Evolutionary conservation across 1,140 invertebrate genomes (phyloP), one percentile per base, ranked within the genome.

Genomic region (Euschistus heros): DNA sequence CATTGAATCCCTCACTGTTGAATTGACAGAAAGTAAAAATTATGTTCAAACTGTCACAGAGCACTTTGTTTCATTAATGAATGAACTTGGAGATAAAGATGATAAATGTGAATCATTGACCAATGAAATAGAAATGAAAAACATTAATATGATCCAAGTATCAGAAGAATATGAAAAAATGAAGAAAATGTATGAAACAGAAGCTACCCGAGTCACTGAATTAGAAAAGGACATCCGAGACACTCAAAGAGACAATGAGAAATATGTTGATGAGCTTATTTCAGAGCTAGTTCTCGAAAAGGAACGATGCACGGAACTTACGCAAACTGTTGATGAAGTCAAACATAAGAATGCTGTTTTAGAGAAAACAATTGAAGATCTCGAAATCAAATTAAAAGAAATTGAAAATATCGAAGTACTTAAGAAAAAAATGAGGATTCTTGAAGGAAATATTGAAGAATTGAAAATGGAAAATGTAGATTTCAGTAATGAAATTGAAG

Each of bases 211-310:
- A 15, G 60, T 27, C 20, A 52, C 64, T 27, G 63, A 67, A 33
- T 20, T 67, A 20, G 66, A 69, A 52, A 67, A 67, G 33, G 66
- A 69, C 24, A n/a, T 65, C 13, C 52, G 33, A 46, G 46, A 62
- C 15, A 55, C 37, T 15, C 62, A 68, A 44, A n/a, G n/a, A 7
- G 47, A 62, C 17, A 55, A 69, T 61, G 47, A 67, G 42, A 69
- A 67, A 54, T 69, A 69, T 54, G 42, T 67, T 20, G 68, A 65
- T 54, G 68, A 67, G 42, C n/a, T 69, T 7, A 66, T 69, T 26
- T 67, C 68, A n/a, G 68, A 69, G 33, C 26, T 69, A 22, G 64
- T 69, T 15, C 57, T 69, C 0, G 68, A 69, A 64, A 69, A 69
- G 42, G 65, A 69, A 52, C 50, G 68, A 44, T 63, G 65, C 46